phyloP scores from a whole-genome alignment of 1,140 invertebrate genomes.

The Aleiodes sp. region DNA sequence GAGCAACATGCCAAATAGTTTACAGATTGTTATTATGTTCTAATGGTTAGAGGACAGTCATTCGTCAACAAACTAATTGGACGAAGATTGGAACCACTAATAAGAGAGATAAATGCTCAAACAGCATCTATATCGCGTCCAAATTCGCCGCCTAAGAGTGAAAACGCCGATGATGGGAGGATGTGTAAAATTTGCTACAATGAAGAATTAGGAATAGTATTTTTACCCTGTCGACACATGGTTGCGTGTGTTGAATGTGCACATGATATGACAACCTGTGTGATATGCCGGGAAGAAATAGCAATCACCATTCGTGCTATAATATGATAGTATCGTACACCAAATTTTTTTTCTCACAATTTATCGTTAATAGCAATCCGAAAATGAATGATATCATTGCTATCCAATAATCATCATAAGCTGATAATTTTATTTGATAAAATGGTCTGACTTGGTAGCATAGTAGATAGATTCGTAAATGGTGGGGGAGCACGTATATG shows the following conservation, averaged over 20 bases:
- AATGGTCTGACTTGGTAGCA: too few species aligned
- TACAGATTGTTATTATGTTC: slow-evolving; percentile 78
- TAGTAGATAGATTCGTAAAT: too few species aligned
- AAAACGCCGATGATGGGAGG: slow-evolving; percentile 64
- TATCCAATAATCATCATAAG: too few species aligned
- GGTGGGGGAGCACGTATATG: too few species aligned
- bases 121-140: neutral
- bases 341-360: neutral
- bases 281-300: slow-evolving; percentile 80
- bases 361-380: neutral
- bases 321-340: slow-evolving; percentile 69
- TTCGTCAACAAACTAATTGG: slow-evolving; percentile 70
- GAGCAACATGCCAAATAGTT: slow-evolving; percentile 89
- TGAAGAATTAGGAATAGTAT: slow-evolving; percentile 84
- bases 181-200: slow-evolving; percentile 83
- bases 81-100: slow-evolving; percentile 48
- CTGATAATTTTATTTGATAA: too few species aligned
- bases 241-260: slow-evolving; percentile 87
- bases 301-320: slow-evolving; percentile 80
- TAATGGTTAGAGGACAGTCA: slow-evolving; percentile 77
- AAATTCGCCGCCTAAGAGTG: slow-evolving; percentile 17
- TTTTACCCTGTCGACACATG: slow-evolving; percentile 90
- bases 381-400: too few species aligned
- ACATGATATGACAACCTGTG: slow-evolving; percentile 79
- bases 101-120: slow-evolving; percentile 47